Base-by-base conservation (phyloP, 2,888 invertebrate species). In the Mythimna pallens region DNA sequence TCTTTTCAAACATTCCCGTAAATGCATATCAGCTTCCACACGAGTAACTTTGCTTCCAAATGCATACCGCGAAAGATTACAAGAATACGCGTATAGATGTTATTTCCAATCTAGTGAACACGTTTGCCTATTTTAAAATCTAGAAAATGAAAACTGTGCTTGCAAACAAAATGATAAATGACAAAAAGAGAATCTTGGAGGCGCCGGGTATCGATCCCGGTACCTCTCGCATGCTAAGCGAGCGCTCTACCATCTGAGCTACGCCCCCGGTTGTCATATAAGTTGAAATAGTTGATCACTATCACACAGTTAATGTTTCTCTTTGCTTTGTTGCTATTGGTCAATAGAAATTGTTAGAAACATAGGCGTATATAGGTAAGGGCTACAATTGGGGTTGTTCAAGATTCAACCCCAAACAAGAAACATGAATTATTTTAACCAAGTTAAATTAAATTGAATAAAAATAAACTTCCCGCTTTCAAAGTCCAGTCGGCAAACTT, bases 131-230 rank as follows among this genome's bases (percentile, higher is more conserved):
- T 65, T 75, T 50, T 78, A 72, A 78, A 79, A 77, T 62, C 55
- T 77, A 65, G 66, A 69, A 81, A 76, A 76, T 76, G 40, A 57
- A 71, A 62, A 72, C 66, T 50, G 25, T n/a, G 34, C 64, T 61
- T 36, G 22, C 40, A 62, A 76, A 76, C 54, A 78, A 73, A 72
- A 72, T 57, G 14, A 63, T 70, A 8, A 83, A 62, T 9, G 61
- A 55, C 66, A 81, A 86, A 86, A 92, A 89, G 89, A 83, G 0
- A 0, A 0, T 0, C 0, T 89, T 96, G 96, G 96, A 96, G 96
- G 96, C 96, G 96, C 96, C 95, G 96, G 96, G 96, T 95, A 96
- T 96, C 96, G 96, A 96, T 96, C 96, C 96, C 96, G 95, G 96
- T 96, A 96, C 96, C 95, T 96, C 96, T 96, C 96, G 93, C 96